Conservation (phyloP, 2,888 invertebrate genomes). For the Lymantria dispar region DNA sequence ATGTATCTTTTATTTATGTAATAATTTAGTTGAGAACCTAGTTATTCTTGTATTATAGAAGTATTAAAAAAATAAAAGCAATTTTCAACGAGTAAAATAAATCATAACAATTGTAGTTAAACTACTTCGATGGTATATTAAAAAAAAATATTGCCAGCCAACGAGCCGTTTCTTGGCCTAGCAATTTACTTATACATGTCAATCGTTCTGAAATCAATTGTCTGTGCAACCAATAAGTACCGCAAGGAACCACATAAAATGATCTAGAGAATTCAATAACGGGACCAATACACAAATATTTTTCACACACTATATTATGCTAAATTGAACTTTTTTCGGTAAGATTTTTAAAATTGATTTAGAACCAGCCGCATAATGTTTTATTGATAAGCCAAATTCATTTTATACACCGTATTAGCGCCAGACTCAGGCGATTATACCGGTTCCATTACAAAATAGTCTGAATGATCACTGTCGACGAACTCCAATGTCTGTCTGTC, state of each 20-base stretch:
- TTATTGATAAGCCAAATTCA: constrained; percentile 22
- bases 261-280: constrained; percentile 16
- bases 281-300: constrained; percentile 6
- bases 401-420: constrained; percentile 26
- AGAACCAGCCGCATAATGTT: constrained; percentile 18
- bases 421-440: constrained; percentile 35
- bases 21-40: too few species aligned
- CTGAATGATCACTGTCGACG: constrained; percentile 60
- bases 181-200: not conserved
- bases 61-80: too few species aligned
- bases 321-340: constrained; percentile 13
- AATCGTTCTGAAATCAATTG: constrained; percentile 45
- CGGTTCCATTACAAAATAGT: constrained; percentile 66
- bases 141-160: not conserved
- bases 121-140: too few species aligned
- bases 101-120: too few species aligned
- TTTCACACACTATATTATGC: constrained; percentile 8
- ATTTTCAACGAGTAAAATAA: too few species aligned
- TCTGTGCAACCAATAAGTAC: constrained; percentile 35
- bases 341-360: constrained; percentile 16
- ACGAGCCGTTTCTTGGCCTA: not conserved
- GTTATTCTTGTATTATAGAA: too few species aligned
- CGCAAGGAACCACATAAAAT: constrained; percentile 43
- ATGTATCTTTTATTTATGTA: too few species aligned
- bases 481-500: constrained; percentile 48